These are phyloP conservation scores for Cryptosula pallasiana DNA, from an alignment of 2,888 invertebrate genomes.

Conservation along the genomic window DNA sequence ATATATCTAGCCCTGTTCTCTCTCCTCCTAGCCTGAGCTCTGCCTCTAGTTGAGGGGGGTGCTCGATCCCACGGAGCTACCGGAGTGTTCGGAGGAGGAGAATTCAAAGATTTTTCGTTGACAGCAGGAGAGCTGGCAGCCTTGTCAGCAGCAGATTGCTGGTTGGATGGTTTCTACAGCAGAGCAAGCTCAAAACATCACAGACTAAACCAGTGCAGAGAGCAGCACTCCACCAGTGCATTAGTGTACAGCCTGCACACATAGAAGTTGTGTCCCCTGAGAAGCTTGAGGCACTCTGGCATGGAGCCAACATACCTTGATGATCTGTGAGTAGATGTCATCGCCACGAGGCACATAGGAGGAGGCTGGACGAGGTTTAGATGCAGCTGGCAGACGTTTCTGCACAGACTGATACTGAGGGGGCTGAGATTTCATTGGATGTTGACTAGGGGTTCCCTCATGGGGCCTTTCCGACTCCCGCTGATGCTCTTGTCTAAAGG, in stretches of 20 bases:
- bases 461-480: not conserved
- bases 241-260: too few relatives aligned
- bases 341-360: conserved; percentile 5
- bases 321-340: not conserved
- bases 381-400: not conserved
- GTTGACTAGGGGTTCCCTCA: not conserved
- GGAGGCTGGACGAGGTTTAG: not conserved
- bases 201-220: too few relatives aligned
- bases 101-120: too few relatives aligned
- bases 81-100: not conserved
- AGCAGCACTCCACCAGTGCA: too few relatives aligned
- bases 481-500: conserved; percentile 21
- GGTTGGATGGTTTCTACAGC: conserved; percentile 60
- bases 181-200: too few relatives aligned
- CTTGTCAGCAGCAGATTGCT: not conserved
- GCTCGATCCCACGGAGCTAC: not conserved
- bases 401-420: not conserved
- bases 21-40: conserved; percentile 59
- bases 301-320: too few relatives aligned
- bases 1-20: conserved; percentile 75
- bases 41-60: not conserved
- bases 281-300: too few relatives aligned
- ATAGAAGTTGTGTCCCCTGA: too few relatives aligned
- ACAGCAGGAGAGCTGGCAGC: too few relatives aligned
- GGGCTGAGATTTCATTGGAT: not conserved